Base-by-base conservation (phyloP, 1,140 invertebrate genomes). In the Drusus annulatus region DNA sequence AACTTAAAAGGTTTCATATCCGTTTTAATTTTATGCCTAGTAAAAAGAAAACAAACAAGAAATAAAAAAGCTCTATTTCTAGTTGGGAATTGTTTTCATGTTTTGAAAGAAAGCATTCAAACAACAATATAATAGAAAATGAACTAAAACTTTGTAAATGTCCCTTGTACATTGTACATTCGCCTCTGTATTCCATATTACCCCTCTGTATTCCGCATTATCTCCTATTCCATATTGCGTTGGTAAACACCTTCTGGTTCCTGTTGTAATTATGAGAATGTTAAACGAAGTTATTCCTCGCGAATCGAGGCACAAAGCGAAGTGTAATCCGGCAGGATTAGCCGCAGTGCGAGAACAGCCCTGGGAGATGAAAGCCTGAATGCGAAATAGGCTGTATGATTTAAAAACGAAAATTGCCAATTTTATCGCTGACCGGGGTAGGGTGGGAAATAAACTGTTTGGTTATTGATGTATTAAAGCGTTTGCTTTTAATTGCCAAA, bases 291-390 rank as follows among this genome's bases (percentile, higher is more conserved):
- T 45, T 65, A 65, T 36, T 65, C 62, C 62, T 23, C 16, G 62
- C 15, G 62, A 65, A 65, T 31, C 16, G 16, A 36, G 28, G 25
- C 62, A 65, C 62, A 65, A 65, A 65, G 28, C 62, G 62, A 16
- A n/a, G 17, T 5, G 62, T 65, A 65, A 65, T 65, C 62, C 62
- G 36, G 10, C 3, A 65, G 62, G 62, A 65, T 65, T 65, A 65
- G 21, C 15, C 15, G 21, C 7, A 23, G 58, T 25, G 19, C 15
- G 19, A 19, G 23, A 60, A 19, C 58, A 23, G 16, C 23, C 31
- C 36, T 45, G 36, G 25, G 62, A 31, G 21, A 65, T 21, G 62
- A 28, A 10, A 21, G 13, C 28, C 15, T 65, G 62, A 65, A 65
- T 65, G n/a, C 31, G 6, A 31, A 65, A 65, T 31, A 28, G 13